Evolutionary conservation across 2,113 vertebrate genomes (phyloP), one percentile per base, ranked within the genome.

Genomic region (Etheostoma cragini): DNA sequence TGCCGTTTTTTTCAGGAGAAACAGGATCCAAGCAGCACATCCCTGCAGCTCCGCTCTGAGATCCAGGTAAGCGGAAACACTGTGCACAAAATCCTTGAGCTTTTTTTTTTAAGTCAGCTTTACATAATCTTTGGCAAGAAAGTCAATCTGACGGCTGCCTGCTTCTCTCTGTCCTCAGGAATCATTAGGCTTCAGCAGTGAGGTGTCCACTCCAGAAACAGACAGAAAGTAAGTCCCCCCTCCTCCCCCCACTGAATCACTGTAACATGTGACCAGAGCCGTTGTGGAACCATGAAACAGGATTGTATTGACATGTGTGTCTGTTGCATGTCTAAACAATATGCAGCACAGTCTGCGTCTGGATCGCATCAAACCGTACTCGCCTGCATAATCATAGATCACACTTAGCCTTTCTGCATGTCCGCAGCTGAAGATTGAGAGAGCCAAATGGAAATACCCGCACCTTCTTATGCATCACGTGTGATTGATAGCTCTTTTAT

Each of bases 151-250:
- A 91, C 49, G 6, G 11, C 33, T 62, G 63, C 68, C 13, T 73
- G 16, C 16, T n/a, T 81, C 21, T 85, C 10, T 91, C 35, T 87
- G 5, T 90, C 78, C 38, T 62, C 95, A 99, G 98, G 97, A 99
- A 85, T 97, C 97, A 0, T 94, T 97, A 68, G 97, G 96, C 80
- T 96, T 98, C 91, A 97, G 96, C 90, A 99, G 97, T 62, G 90
- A 96, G 0, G 93, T 95, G 2, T 98, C 98, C 83, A 99, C 97
- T 19, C 98, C 98, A 11, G 98, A 99, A 92, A 95, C 94, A 5
- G 98, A 99, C 90, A 96, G 97, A 95, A 98, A 97, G 98, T 99
- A 97, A 93, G 97, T 22, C 4, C n/a, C 53, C 14, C 35, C 2
- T 6, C 30, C 0, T 19, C 5, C 35, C 53, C 6, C 26, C 24